Conservation (phyloP, 2,797 vertebrate genomes). For the Alca torda region DNA sequence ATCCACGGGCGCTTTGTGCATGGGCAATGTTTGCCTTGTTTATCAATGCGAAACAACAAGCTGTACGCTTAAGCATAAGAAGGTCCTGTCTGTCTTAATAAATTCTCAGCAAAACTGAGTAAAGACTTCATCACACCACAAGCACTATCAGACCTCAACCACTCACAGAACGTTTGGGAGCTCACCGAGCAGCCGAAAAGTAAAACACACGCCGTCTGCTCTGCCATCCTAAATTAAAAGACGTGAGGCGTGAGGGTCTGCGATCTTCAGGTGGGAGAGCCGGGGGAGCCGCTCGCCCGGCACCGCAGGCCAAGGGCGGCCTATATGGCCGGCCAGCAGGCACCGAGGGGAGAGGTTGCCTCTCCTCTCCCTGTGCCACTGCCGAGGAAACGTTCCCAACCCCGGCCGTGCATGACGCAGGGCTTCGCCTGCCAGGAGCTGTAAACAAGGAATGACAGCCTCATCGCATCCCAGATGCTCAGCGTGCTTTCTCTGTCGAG, state of each 20-base stretch:
- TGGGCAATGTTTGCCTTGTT: background rate
- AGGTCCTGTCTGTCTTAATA: background rate
- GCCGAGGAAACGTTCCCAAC: background rate
- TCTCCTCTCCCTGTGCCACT: background rate
- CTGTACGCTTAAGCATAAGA: background rate
- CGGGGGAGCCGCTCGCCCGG: fast-evolving
- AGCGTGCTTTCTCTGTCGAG: background rate
- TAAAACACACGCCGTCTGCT: fast-evolving
- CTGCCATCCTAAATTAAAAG: background rate
- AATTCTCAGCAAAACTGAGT: background rate
- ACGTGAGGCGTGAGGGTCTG: fast-evolving
- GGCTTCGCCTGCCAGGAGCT: conserved; percentile 50
- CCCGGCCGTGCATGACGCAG: background rate
- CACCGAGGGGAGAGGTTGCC: background rate
- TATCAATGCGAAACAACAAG: background rate
- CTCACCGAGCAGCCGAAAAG: background rate
- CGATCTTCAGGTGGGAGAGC: fast-evolving
- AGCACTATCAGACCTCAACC: background rate
- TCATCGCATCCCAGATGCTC: conserved; percentile 43
- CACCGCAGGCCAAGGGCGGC: fast-evolving
- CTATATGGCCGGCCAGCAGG: background rate
- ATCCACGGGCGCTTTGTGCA: background rate
- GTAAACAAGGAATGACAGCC: conserved; percentile 52
- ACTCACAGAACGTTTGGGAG: fast-evolving
- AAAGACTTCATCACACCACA: background rate